phyloP scores from a whole-genome alignment of 2,113 vertebrate species.

The Podarcis muralis region DNA sequence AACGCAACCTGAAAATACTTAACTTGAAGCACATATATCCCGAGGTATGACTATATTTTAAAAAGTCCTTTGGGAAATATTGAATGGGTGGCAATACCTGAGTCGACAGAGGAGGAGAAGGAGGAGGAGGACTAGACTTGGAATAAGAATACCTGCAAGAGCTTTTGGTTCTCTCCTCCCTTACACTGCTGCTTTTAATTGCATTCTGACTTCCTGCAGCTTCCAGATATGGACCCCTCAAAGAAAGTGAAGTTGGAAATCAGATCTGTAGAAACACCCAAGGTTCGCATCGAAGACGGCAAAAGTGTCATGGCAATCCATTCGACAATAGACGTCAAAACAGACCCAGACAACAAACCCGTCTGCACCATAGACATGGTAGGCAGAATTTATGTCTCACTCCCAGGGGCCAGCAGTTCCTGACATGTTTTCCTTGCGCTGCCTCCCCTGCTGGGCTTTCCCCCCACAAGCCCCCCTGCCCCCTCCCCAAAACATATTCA shows the following conservation, averaged over 20 bases:
- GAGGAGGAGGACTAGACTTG: background rate
- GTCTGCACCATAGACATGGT: background rate
- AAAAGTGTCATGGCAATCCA: background rate
- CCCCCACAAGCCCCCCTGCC: too few species aligned
- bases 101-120: background rate
- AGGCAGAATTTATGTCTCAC: background rate
- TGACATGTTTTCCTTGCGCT: too few species aligned
- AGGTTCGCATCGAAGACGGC: background rate
- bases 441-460: too few species aligned
- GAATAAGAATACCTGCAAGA: background rate
- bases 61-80: background rate
- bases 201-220: background rate
- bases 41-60: too few species aligned
- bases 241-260: background rate
- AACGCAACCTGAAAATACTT: too few species aligned
- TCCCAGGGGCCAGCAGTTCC: too few species aligned
- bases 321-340: fast-evolving
- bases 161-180: too few species aligned
- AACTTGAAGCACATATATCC: too few species aligned
- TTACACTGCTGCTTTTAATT: background rate
- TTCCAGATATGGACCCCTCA: background rate
- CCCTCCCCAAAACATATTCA: too few species aligned
- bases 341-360: too few species aligned
- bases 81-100: too few species aligned
- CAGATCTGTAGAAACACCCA: too few species aligned